phyloP scores from a whole-genome alignment of 2,797 vertebrate species.

The Microctenopoma lineatum region DNA sequence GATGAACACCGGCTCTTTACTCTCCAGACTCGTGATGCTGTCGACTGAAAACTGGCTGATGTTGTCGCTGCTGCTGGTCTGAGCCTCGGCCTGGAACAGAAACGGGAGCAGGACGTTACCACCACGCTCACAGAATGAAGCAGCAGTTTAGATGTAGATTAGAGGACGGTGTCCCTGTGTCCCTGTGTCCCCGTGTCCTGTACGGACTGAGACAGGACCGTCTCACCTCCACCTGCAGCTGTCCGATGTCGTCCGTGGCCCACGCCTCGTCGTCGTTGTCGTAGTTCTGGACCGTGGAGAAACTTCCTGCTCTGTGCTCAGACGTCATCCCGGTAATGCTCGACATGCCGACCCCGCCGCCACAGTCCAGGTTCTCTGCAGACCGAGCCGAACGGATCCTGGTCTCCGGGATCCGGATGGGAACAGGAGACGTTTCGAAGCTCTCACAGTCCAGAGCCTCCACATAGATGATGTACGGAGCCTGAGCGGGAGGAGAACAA shows the following conservation, averaged over 20 bases:
- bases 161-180: too few relatives aligned
- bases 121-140: too few relatives aligned
- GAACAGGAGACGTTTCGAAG: constrained; percentile 92
- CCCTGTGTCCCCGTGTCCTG: too few relatives aligned
- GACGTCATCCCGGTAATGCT: constrained; percentile 72
- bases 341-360: constrained; percentile 44
- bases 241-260: constrained; percentile 95
- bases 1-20: constrained; percentile 94
- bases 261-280: constrained; percentile 97
- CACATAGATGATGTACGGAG: constrained; percentile 95
- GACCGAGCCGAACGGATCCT: constrained; percentile 88
- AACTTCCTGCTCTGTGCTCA: constrained; percentile 90
- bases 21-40: constrained; percentile 98
- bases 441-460: constrained; percentile 95
- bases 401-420: constrained; percentile 92
- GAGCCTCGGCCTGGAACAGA: constrained; percentile 86
- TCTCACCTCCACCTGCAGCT: constrained; percentile 92
- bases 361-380: constrained; percentile 92
- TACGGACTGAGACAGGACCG: too few relatives aligned
- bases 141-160: too few relatives aligned
- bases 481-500: constrained; percentile 73
- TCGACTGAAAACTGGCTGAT: constrained; percentile 98
- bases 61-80: constrained; percentile 97
- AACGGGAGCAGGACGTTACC: neutral
- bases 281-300: constrained; percentile 92